Evolutionary conservation across 2,797 vertebrate genomes (phyloP).

Genomic region (Macroramphosus scolopax): DNA sequence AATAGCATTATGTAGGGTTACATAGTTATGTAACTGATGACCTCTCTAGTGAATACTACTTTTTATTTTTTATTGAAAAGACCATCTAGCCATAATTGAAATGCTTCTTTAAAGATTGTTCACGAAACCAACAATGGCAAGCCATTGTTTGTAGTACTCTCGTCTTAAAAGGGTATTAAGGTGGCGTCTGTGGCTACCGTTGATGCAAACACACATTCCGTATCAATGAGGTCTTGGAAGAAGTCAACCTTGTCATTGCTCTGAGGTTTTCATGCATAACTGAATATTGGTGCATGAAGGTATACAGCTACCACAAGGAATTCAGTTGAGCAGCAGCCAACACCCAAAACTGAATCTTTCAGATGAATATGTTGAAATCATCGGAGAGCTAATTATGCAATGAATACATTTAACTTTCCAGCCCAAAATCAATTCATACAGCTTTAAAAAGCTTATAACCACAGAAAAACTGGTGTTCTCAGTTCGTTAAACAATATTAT

Average conservation of each 20-base stretch:
- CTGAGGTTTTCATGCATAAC: background rate
- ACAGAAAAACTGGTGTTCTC: too few species aligned
- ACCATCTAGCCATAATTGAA: too few species aligned
- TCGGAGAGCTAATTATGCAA: background rate
- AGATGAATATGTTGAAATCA: conserved; percentile 14
- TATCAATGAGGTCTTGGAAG: conserved; percentile 8
- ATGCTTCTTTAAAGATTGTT: background rate
- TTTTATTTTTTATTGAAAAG: too few species aligned
- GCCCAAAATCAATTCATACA: conserved; percentile 4
- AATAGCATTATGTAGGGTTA: background rate
- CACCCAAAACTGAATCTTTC: conserved; percentile 12
- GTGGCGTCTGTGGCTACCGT: background rate
- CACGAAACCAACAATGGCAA: background rate
- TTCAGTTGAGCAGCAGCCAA: conserved; percentile 20
- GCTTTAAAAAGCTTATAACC: too few species aligned
- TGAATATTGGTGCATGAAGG: conserved; percentile 1
- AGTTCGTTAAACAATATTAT: too few species aligned
- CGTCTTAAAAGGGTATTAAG: background rate
- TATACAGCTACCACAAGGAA: conserved; percentile 9
- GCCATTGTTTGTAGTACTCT: conserved; percentile 1
- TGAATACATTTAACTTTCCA: conserved; percentile 13
- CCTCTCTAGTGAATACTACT: too few species aligned
- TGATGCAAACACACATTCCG: background rate
- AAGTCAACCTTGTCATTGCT: background rate
- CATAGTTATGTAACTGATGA: background rate